Conservation (phyloP, 1,140 invertebrate species). For the Sminthurinus signatus region DNA sequence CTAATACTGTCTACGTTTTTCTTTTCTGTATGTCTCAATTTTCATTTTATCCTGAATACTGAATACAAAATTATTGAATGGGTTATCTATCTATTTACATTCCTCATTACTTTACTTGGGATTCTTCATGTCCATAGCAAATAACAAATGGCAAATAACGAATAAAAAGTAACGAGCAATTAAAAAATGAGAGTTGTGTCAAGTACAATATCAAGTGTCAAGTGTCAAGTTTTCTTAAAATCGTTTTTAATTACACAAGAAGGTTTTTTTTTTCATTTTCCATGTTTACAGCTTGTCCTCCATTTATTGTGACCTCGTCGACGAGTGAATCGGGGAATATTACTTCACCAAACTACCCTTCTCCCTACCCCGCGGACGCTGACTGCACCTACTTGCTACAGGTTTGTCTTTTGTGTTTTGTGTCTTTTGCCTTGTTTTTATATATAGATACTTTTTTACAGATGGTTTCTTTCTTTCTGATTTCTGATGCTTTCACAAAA, state of each 20-base stretch:
- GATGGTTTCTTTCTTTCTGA: no score
- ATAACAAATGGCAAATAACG: neutral
- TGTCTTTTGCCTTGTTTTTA: neutral
- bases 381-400: conserved; percentile 46
- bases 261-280: conserved; percentile 24
- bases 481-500: neutral
- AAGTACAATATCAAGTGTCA: no score
- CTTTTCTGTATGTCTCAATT: no score
- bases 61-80: no score
- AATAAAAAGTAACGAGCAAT: neutral
- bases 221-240: no score
- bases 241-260: neutral
- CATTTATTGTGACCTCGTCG: conserved; percentile 32
- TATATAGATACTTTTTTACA: neutral
- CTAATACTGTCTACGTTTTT: no score
- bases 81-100: neutral
- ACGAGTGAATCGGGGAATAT: conserved; percentile 45
- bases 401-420: neutral
- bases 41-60: no score
- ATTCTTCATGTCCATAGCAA: neutral
- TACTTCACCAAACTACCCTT: conserved; percentile 48
- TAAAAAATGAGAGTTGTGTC: no score
- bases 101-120: neutral
- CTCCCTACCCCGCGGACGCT: conserved; percentile 46
- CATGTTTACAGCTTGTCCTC: conserved; percentile 33